phyloP scores from a whole-genome alignment of 2,888 invertebrate genomes.

The Caenorhabditis sinica region DNA sequence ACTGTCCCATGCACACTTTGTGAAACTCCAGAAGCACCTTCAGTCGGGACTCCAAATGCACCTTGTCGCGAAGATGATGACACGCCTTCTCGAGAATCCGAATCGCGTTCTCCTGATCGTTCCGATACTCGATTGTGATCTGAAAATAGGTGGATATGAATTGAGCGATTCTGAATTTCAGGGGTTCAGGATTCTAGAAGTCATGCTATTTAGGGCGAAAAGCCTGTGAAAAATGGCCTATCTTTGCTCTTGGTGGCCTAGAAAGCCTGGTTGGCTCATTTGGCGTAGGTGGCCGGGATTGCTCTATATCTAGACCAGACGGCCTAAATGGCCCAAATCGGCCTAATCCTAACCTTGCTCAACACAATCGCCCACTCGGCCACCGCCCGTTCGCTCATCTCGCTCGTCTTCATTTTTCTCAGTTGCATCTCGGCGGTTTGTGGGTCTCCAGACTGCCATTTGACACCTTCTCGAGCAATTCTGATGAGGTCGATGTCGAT shows the following conservation, averaged over 20 bases:
- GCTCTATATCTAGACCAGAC: too few relatives aligned
- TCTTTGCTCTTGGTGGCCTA: too few relatives aligned
- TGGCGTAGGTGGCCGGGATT: too few relatives aligned
- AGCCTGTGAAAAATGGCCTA: too few relatives aligned
- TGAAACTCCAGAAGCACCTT: slow-evolving; percentile 51
- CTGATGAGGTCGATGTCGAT: slow-evolving; percentile 46
- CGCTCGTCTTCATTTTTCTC: slow-evolving; percentile 15
- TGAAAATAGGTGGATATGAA: background rate
- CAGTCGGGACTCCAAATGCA: slow-evolving; percentile 24
- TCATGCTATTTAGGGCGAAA: too few relatives aligned
- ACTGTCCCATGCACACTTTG: slow-evolving; percentile 38
- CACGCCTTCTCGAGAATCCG: slow-evolving; percentile 38
- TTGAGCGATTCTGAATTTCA: too few relatives aligned
- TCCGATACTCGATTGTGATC: slow-evolving; percentile 51
- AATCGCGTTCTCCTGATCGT: slow-evolving; percentile 46
- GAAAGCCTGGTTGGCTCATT: too few relatives aligned
- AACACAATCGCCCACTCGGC: slow-evolving; percentile 42
- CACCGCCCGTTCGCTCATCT: slow-evolving; percentile 41
- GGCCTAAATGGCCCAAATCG: too few relatives aligned
- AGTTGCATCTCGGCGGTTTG: slow-evolving; percentile 41
- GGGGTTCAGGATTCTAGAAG: too few relatives aligned
- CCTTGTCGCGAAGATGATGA: background rate
- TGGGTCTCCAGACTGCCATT: slow-evolving; percentile 34
- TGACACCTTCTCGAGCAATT: slow-evolving; percentile 29
- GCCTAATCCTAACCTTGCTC: slow-evolving; percentile 12